Base-by-base conservation (phyloP, 37 sponge, comb jelly and placozoan species). In the Hexactinellida sp. region DNA sequence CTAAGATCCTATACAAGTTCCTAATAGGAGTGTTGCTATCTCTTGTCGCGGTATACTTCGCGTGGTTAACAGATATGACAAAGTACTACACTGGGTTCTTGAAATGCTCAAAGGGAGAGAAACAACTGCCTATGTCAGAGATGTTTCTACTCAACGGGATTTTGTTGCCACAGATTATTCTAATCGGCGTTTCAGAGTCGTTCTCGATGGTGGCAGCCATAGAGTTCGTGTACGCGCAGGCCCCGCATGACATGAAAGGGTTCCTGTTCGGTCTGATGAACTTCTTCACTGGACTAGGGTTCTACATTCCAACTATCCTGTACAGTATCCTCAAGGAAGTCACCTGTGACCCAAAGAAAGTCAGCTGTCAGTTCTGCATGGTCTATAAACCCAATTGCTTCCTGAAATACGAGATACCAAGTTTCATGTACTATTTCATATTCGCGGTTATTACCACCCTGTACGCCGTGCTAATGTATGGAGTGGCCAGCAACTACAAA, bases 211-310 rank as follows among this genome's bases (percentile, higher is more conserved):
- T 83, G 24, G 82, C 85, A 85, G 90, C 63, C 37, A 36, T 87
- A 36, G 90, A 90, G 82, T 90, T 90, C 54, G 54, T 84, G 28
- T 90, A 87, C 39, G 90, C 90, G 10, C 90, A 90, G 63, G 37
- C 86, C 24, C 88, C 90, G 25, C 88, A 85, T 28, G 25, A 84
- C 28, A 90, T 90, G 90, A 51, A 85, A 0, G 90, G 90, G 21
- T 41, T 90, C 82, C 76, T 87, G 55, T 35, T 90, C 24, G 90
- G 90, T 0, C 47, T 90, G 24, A 84, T 87, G 37, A 87, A 86
- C 84, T 89, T 89, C 37, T 28, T 84, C 51, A 38, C 38, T 63
- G 90, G 90, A 7, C 3, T 85, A 9, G 54, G 76, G 34, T 63
- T 63, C 30, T 63, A 63, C 30, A 10, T 63, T 10, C 76, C 76